Evolutionary conservation across 1,140 invertebrate genomes (phyloP), one percentile per base, ranked within the genome.

Genomic region (Drusus annulatus): DNA sequence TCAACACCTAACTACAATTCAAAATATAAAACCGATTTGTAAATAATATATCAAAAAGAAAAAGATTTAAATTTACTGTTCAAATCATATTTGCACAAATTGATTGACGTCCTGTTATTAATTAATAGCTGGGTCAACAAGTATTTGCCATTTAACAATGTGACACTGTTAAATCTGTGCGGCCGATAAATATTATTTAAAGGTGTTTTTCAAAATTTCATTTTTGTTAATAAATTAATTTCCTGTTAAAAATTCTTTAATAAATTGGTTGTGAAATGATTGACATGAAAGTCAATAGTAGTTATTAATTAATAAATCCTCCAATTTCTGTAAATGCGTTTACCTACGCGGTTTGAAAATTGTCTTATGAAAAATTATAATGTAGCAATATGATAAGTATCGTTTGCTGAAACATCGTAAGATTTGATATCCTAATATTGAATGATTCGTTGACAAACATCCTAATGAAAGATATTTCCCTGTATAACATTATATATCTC

Each of bases 401-500:
- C 77, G 68, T 79, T 79, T 79, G 68, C 51, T 73, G 63, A 79
- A 79, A 79, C 68, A 58, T 58, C 51, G 16, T 51, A 52, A 51
- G 51, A 45, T 79, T 79, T 71, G 51, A 25, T 79, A 56, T 79
- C 36, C 36, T 45, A 45, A 69, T 71, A 73, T 56, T 71, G 63
- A 56, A 21, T 78, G 50, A 69, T 50, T 78, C 50, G 54, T 45
- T 78, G 62, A 68, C 17, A 77, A 65, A 77, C 76, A 77, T 52
- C 76, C 52, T 15, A 77, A 68, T 63, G 76, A 77, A 77, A 54
- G 62, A 25, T 45, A 28, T 62, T 76, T 52, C 76, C 62, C 58
- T 77, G 74, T 76, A 58, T 76, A 76, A 76, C 74, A 76, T 76
- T 60, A 58, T 77, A 65, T 77, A 79, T 79, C 63, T 79, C 25